Evolutionary conservation across 2,113 vertebrate species (phyloP), one percentile per base, ranked within the genome.

Genomic region (Salvelinus fontinalis): DNA sequence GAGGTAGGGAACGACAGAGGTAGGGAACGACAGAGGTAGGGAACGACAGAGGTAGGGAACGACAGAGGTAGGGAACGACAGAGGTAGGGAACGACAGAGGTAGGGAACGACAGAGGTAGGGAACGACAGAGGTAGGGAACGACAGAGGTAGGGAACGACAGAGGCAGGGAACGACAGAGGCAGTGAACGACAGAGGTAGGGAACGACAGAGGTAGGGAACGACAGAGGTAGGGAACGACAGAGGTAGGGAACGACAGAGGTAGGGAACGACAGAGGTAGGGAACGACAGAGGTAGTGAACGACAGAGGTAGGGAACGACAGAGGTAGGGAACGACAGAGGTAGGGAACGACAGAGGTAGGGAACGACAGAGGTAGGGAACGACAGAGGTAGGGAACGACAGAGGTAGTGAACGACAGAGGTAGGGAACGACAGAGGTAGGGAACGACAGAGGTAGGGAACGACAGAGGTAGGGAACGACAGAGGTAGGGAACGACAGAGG

Each of bases 1-100:
- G 34, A 39, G 34, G 34, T 39, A 39, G 5, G 0, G 34, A 39
- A 39, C 0, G 6, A 39, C 34, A 39, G 34, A 39, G 34, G 34
- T 39, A 39, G 5, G 0, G 34, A 1, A 39, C 0, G 1, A 39
- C 34, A 39, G 34, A 39, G 34, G 34, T 39, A 7, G 34, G 0
- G 34, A 7, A 39, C 5, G 6, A 39, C 34, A 8, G 34, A 39
- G 6, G 34, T 39, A 39, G 34, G 1, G 34, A 39, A 39, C 1
- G 34, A 39, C 1, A 6, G 34, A 39, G 34, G 6, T 39, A 39
- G 5, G 0, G 31, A 7, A 34, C 5, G 2, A n/a, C 5, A 68
- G 11, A 54, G 29, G 44, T 14, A 57, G 65, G 34, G 81, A 34
- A 67, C 72, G 73, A 68, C n/a, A 27, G 44, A 26, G 34, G 34